Percentiles rank a stretch among this genome's conserved stretches.
phyloP scores from a whole-genome alignment of 2,797 vertebrate genomes.

The Muscicapa striata region DNA sequence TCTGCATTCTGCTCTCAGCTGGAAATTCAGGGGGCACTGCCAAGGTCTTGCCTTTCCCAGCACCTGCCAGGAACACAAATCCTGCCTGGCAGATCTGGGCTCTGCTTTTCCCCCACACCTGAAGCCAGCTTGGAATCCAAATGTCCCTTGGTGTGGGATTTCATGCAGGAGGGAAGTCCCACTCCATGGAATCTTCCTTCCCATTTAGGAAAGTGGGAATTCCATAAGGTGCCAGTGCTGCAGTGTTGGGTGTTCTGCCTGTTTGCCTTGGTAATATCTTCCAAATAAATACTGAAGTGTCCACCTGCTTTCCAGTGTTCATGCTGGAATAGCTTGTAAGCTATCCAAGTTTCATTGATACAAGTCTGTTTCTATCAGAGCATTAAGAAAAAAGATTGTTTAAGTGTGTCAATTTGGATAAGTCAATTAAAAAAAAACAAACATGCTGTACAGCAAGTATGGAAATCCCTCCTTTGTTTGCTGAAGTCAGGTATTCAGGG shows the following conservation, averaged over 20 bases:
- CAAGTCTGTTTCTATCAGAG: neutral
- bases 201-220: neutral
- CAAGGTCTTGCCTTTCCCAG: neutral
- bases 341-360: neutral
- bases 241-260: neutral
- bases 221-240: neutral
- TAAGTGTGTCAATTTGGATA: neutral
- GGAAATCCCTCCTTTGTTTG: neutral
- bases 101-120: too few relatives aligned
- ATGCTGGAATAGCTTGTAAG: neutral
- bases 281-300: neutral
- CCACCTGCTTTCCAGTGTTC: neutral
- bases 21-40: neutral
- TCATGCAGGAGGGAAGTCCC: too few relatives aligned
- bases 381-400: neutral
- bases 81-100: too few relatives aligned
- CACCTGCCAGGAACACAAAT: too few relatives aligned
- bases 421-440: neutral
- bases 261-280: neutral
- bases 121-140: neutral
- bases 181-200: neutral
- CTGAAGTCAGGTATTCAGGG: neutral
- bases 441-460: neutral
- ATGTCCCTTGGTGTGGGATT: neutral
- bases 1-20: neutral